Conservation (phyloP, 2,888 invertebrate genomes). For the Pediacus dermestoides region DNA sequence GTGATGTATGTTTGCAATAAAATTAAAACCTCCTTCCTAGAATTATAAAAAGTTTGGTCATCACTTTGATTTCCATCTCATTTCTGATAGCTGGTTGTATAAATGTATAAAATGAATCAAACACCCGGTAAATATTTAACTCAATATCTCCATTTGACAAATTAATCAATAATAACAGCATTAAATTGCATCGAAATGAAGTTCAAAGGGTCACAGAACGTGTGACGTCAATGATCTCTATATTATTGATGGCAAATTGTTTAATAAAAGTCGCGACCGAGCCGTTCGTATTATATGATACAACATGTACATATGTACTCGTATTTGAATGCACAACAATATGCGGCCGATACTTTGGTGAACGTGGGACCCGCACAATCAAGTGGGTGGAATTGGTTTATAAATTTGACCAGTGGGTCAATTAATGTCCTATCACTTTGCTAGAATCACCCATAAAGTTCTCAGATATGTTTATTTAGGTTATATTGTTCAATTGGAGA, state of each 20-base stretch:
- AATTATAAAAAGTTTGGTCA: no score
- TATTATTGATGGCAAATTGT: slow-evolving; percentile 33
- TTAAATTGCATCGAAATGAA: slow-evolving; percentile 18
- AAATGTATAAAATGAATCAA: no score
- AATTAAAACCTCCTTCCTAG: no score
- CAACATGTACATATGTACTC: no score
- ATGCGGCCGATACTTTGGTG: slow-evolving; percentile 1
- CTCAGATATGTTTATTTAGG: slow-evolving; percentile 20
- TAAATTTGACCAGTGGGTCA: slow-evolving; percentile 20
- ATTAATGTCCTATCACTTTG: slow-evolving; percentile 16
- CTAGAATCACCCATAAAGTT: slow-evolving; percentile 18
- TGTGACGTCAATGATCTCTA: slow-evolving; percentile 37
- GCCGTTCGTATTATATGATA: slow-evolving; percentile 22
- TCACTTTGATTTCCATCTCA: no score
- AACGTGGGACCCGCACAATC: slow-evolving; percentile 10
- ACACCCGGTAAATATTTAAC: no score
- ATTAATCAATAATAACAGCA: slow-evolving; percentile 12
- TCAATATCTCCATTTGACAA: no score
- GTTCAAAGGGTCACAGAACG: slow-evolving; percentile 34
- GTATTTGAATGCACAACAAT: slow-evolving; percentile 19
- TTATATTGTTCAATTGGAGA: slow-evolving; percentile 1
- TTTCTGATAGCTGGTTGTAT: no score
- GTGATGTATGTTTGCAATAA: no score
- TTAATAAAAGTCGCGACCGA: slow-evolving; percentile 31
- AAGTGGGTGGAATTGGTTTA: slow-evolving; percentile 23